Evolutionary conservation across 2,888 invertebrate genomes (phyloP).

Genomic region (Andrena fulva): DNA sequence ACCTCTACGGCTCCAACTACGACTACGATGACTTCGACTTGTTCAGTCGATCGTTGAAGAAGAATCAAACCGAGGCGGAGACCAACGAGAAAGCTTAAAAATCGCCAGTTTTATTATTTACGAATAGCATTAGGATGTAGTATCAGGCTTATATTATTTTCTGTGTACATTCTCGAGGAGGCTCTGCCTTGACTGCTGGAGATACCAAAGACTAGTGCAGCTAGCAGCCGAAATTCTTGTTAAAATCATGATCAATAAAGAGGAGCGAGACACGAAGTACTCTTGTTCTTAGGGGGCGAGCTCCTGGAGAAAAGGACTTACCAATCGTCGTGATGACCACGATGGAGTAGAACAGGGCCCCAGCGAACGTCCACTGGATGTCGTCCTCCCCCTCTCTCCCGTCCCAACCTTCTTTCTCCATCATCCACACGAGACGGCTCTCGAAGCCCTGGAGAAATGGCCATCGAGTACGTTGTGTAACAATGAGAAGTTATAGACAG

Average conservation of each 20-base stretch:
- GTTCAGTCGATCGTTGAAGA: conserved; percentile 62
- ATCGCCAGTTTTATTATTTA: background rate
- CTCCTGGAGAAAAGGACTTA: conserved; percentile 79
- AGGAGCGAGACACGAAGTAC: background rate
- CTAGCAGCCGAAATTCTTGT: background rate
- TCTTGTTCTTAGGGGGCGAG: background rate
- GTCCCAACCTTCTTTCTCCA: conserved; percentile 96
- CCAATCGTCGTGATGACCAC: conserved; percentile 98
- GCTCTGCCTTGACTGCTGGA: background rate
- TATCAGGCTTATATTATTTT: background rate
- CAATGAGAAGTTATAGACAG: background rate
- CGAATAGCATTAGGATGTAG: background rate
- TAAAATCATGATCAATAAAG: conserved; percentile 3
- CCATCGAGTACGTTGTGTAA: background rate
- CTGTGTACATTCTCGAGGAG: background rate
- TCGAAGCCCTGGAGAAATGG: conserved; percentile 87
- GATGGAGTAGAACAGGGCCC: conserved; percentile 97
- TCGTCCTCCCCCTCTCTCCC: conserved; percentile 89
- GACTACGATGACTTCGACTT: conserved; percentile 61
- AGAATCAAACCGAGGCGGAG: conserved; percentile 57
- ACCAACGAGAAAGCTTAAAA: conserved; percentile 16
- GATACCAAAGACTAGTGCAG: conserved; percentile 57
- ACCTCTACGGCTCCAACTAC: conserved; percentile 54
- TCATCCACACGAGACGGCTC: conserved; percentile 90
- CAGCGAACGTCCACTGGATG: conserved; percentile 94